Percentiles rank a stretch among this genome's conserved stretches.
Evolutionary conservation across 2,113 vertebrate species (phyloP).

Genomic region (Corydoras maculifer): DNA sequence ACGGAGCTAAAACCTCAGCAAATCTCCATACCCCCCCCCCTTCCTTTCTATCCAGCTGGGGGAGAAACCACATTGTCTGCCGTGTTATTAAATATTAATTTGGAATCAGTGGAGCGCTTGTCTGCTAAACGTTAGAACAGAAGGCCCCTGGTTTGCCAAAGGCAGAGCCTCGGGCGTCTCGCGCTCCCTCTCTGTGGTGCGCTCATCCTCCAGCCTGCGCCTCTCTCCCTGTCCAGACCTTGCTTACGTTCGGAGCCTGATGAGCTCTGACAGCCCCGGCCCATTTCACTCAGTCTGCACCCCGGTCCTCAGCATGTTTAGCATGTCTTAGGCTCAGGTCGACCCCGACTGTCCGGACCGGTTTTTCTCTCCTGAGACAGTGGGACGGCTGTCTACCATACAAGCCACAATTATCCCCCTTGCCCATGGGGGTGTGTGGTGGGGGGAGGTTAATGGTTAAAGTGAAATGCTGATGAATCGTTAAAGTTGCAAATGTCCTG

Average conservation of each 20-base stretch:
- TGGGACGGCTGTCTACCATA: background rate
- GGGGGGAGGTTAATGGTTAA: slow-evolving; percentile 26
- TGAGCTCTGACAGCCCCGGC: slow-evolving; percentile 48
- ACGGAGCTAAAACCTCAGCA: too few relatives aligned
- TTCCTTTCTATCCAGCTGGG: slow-evolving; percentile 26
- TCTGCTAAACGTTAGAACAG: slow-evolving; percentile 66
- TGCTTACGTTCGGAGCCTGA: slow-evolving; percentile 38
- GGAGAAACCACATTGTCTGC: slow-evolving; percentile 48
- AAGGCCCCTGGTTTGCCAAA: slow-evolving; percentile 55
- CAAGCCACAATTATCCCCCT: background rate
- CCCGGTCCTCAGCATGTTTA: background rate
- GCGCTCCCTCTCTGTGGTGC: background rate
- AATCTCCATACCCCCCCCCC: background rate
- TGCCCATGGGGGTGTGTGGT: background rate
- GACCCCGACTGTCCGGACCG: background rate
- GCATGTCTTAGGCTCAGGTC: background rate
- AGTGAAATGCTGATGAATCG: slow-evolving; percentile 27
- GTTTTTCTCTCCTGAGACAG: background rate
- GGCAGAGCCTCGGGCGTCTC: slow-evolving; percentile 52
- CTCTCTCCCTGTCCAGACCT: slow-evolving; percentile 54
- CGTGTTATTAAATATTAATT: slow-evolving; percentile 69
- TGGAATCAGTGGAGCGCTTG: slow-evolving; percentile 66
- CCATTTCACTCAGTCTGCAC: slow-evolving; percentile 16
- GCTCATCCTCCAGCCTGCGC: background rate
- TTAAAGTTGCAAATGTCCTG: slow-evolving; percentile 27